phyloP scores from a whole-genome alignment of 2,797 vertebrate species.

The Sarcoramphus papa region DNA sequence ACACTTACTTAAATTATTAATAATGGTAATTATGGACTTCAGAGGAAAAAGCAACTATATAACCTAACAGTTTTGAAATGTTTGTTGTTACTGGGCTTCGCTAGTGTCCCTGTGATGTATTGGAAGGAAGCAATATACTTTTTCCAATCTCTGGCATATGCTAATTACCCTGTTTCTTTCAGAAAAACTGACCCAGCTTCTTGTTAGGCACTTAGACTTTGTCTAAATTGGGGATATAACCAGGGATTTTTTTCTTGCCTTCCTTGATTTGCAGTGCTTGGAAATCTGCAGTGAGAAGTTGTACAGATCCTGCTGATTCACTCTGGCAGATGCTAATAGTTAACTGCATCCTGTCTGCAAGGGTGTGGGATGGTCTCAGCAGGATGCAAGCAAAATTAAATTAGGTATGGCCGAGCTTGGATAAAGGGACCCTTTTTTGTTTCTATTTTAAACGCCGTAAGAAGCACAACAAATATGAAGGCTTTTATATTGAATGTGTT shows the following conservation, averaged over 20 bases:
- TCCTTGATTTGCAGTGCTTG: not conserved
- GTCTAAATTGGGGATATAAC: not conserved
- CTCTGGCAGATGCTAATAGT: slow-evolving; percentile 11
- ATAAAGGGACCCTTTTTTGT: not conserved
- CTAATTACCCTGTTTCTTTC: not conserved
- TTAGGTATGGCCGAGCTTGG: not conserved
- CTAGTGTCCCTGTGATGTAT: not conserved
- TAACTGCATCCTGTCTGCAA: slow-evolving; percentile 25
- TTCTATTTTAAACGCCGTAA: not conserved
- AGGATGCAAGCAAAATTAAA: not conserved
- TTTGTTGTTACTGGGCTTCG: not conserved
- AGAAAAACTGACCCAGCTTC: not conserved
- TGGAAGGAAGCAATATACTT: not conserved
- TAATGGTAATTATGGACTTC: not conserved
- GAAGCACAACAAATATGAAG: not conserved
- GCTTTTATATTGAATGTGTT: not conserved
- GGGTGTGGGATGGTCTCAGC: not conserved
- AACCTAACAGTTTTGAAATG: not conserved
- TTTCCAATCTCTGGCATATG: not conserved
- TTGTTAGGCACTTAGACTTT: not conserved
- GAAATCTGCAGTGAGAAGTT: slow-evolving; percentile 34
- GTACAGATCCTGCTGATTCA: slow-evolving; percentile 55
- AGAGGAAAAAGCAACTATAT: not conserved
- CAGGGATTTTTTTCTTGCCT: not conserved
- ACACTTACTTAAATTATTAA: not conserved